Evolutionary conservation across 1,140 invertebrate species (phyloP).

Genomic region (Orius insidiosus): DNA sequence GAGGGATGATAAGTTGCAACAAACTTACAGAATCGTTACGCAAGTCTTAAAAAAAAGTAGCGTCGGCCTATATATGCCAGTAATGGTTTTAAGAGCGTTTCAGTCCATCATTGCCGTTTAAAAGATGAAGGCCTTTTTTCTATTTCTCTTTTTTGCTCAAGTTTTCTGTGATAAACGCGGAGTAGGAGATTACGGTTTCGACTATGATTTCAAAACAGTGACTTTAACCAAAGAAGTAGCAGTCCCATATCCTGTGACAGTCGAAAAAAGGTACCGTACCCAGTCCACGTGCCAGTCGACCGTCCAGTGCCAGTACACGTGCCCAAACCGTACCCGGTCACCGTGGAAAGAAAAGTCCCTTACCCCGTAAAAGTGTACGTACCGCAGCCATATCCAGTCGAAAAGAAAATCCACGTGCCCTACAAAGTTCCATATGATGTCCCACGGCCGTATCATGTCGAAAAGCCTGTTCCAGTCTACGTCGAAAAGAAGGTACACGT

Average conservation of each 20-base stretch:
- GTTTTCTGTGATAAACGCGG: no score
- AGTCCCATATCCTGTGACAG: conserved; percentile 45
- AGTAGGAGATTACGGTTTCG: no score
- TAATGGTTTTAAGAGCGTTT: no score
- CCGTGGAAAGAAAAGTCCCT: conserved; percentile 18
- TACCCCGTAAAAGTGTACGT: conserved; percentile 42
- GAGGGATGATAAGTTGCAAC: no score
- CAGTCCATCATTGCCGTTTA: no score
- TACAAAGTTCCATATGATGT: conserved; percentile 5
- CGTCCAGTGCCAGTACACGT: conserved; percentile 20
- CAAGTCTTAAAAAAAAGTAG: no score
- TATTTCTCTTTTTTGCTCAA: no score
- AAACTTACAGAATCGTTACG: no score
- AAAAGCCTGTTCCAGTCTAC: conserved; percentile 10
- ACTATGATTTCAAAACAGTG: no score
- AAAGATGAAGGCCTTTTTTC: no score
- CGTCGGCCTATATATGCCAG: no score
- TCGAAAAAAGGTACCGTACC: conserved; percentile 20
- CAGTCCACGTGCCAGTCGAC: conserved; percentile 19
- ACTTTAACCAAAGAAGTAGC: conserved; percentile 32
- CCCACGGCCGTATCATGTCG: conserved; percentile 8
- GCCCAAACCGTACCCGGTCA: conserved; percentile 20
- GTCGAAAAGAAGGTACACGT: conserved; percentile 12
- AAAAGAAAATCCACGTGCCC: conserved; percentile 27
- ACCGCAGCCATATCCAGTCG: conserved; percentile 38